Percentiles rank a stretch among this genome's conserved stretches.
These are phyloP conservation scores for Notechis scutatus DNA, from an alignment of 2,113 vertebrate genomes.

Conservation along the genomic window DNA sequence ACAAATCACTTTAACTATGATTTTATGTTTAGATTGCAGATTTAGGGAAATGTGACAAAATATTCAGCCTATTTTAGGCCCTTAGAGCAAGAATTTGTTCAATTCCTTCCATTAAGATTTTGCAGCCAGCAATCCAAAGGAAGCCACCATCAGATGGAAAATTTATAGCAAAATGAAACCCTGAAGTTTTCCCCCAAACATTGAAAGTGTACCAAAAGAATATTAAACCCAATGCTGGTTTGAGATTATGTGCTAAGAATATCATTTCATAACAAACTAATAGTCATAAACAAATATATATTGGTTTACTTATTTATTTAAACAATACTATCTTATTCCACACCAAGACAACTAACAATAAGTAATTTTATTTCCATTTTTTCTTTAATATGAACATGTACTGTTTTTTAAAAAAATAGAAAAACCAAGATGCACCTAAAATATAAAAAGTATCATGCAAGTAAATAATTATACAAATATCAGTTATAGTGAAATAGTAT, in stretches of 20 bases:
- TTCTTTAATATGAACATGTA: neutral
- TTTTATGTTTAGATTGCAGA: neutral
- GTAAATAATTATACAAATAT: neutral
- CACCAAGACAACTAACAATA: neutral
- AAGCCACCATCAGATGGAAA: neutral
- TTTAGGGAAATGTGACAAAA: neutral
- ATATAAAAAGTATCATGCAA: neutral
- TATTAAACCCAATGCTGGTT: neutral
- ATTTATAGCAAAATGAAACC: neutral
- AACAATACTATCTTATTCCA: neutral
- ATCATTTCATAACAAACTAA: neutral
- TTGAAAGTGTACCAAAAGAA: neutral
- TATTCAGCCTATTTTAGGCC: neutral
- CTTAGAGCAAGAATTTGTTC: neutral
- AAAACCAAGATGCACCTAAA: neutral
- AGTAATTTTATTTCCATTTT: neutral
- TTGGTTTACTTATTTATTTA: neutral
- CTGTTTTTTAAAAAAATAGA: neutral
- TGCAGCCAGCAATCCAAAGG: neutral
- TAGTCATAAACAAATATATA: neutral
- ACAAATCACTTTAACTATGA: neutral
- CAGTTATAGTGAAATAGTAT: neutral
- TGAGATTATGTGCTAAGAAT: neutral
- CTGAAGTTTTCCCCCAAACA: neutral
- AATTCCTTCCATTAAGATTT: neutral